phyloP scores from a whole-genome alignment of 2,113 vertebrate genomes.

The Cryptomyrus ogoouensis region DNA sequence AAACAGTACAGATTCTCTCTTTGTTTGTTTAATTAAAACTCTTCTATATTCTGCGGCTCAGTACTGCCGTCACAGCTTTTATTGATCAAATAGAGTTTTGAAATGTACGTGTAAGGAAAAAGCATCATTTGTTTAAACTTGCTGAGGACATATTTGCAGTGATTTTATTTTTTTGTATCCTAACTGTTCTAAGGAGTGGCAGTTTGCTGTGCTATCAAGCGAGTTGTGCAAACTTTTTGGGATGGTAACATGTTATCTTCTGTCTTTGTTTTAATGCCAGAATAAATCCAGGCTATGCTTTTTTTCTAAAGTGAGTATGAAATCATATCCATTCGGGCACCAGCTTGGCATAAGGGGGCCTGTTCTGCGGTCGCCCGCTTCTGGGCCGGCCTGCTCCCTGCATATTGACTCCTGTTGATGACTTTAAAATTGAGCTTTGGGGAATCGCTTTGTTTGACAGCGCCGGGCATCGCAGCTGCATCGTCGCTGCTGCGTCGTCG shows the following conservation, averaged over 20 bases:
- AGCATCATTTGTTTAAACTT: not conserved
- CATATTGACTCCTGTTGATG: not conserved
- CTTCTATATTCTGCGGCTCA: not conserved
- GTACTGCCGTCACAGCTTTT: not conserved
- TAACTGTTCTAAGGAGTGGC: not conserved
- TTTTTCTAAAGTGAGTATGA: not conserved
- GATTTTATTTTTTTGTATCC: not conserved
- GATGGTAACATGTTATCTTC: not conserved
- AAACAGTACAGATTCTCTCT: not conserved
- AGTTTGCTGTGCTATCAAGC: not conserved
- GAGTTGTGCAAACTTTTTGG: not conserved
- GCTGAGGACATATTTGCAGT: not conserved
- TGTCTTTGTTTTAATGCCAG: not conserved
- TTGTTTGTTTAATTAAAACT: not conserved
- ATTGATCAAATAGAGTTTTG: not conserved
- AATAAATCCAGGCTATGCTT: not conserved
- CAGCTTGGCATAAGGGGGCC: not conserved
- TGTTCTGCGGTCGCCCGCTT: too few species aligned
- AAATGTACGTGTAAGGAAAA: not conserved
- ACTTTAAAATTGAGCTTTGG: not conserved
- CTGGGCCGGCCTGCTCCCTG: not conserved
- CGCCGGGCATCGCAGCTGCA: not conserved
- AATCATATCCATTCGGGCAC: not conserved
- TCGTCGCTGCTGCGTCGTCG: not conserved
- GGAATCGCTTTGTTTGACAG: not conserved